phyloP scores from a whole-genome alignment of 2,797 vertebrate species.

The Fistularia commersonii region DNA sequence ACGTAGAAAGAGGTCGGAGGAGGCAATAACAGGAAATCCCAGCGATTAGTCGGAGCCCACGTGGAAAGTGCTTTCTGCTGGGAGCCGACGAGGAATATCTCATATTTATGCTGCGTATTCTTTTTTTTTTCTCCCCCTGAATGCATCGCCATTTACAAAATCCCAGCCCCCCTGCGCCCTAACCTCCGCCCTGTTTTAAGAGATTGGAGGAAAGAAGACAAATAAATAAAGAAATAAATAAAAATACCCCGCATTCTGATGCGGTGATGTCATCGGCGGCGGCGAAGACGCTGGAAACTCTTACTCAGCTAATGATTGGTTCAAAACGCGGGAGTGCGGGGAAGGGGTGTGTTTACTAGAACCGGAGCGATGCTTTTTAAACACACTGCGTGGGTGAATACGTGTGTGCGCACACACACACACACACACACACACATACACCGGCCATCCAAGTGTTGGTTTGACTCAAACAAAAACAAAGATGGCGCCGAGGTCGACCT shows the following conservation, averaged over 20 bases:
- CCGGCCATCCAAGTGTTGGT: slow-evolving; percentile 18
- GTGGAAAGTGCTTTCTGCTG: slow-evolving; percentile 59
- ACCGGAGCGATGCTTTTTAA: slow-evolving; percentile 3
- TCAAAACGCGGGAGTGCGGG: slow-evolving; percentile 7
- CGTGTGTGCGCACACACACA: too few species aligned
- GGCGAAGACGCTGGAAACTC: slow-evolving; percentile 9
- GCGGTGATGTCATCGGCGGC: slow-evolving; percentile 9
- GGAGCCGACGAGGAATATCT: too few species aligned
- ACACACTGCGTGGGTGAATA: slow-evolving; percentile 9
- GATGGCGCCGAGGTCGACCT: slow-evolving; percentile 10
- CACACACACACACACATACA: too few species aligned
- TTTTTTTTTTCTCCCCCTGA: too few species aligned
- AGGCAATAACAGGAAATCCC: slow-evolving; percentile 70
- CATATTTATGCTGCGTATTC: too few species aligned
- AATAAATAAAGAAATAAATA: too few species aligned
- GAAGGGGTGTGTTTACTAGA: slow-evolving; percentile 28
- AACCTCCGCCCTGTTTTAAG: too few species aligned
- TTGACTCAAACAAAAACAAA: slow-evolving; percentile 18
- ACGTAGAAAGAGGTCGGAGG: slow-evolving; percentile 56
- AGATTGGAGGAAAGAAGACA: too few species aligned
- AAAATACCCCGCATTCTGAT: neutral
- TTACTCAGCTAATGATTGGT: slow-evolving; percentile 18
- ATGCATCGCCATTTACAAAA: too few species aligned
- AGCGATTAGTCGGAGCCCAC: slow-evolving; percentile 62
- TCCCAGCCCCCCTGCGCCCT: too few species aligned